Base-by-base conservation (phyloP, 2,113 vertebrate genomes). In the Pelecanoides urinatrix region DNA sequence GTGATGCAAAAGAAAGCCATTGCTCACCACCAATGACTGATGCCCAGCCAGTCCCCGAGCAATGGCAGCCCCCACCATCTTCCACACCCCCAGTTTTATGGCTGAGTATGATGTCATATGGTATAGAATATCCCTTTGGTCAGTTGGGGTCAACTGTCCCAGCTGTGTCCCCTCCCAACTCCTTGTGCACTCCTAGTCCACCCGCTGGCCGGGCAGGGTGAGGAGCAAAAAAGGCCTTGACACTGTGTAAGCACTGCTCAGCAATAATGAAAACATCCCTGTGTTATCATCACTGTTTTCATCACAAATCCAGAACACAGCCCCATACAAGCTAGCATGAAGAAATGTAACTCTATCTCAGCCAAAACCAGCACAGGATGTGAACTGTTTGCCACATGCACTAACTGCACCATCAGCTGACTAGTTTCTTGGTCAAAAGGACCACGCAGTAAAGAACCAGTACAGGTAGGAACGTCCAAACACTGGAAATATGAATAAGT, bases 381-480 rank as follows among this genome's bases (percentile, higher is more conserved):
- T 18, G 58, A 72, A 1, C 34, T 49, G 38, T 22, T 56, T 21
- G 16, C 30, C 56, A 58, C 7, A 2, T 18, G 38, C 5, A 0
- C 55, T 14, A 32, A 4, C 40, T 47, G 76, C 52, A 22, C 56
- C 34, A n/a, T 16, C 71, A 47, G 44, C 56, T 49, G 63, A 3
- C 18, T 15, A 17, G 2, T 67, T 71, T 30, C 75, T n/a, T 67
- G 15, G 18, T 38, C 47, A 29, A 61, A 61, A 50, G 49, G 59
- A 59, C 10, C 11, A 11, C 0, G 0, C 1, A 16, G 86, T 49
- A 25, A 30, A n/a, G 70, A 34, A n/a, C 7, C 2, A 0, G 30
- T 49, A 13, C 30, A 68, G 68, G 5, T 8, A n/a, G 71, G 27
- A 67, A 63, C 0, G 0, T 49, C 42, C 72, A 71, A 21, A 32